These are phyloP conservation scores for Zingel zingel DNA, from an alignment of 2,113 vertebrate genomes.

Conservation along the genomic window DNA sequence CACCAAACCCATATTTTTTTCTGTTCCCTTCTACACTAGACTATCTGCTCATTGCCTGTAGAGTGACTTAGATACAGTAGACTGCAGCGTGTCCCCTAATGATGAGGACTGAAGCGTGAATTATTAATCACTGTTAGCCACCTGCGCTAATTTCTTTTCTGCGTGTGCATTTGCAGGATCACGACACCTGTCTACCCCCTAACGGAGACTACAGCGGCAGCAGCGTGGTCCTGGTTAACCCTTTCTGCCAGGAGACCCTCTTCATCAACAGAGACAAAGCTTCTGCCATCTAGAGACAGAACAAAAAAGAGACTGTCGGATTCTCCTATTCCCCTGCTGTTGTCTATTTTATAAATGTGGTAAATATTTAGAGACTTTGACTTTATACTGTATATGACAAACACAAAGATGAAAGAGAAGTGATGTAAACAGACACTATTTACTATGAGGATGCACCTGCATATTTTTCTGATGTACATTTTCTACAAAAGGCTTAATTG, in stretches of 20 bases:
- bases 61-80: constrained; percentile 48
- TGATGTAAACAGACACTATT: constrained; percentile 77
- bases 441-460: constrained; percentile 80
- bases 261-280: constrained; percentile 95
- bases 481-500: constrained; percentile 86
- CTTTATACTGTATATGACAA: constrained; percentile 87
- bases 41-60: constrained; percentile 16
- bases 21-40: background rate
- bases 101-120: constrained; percentile 16
- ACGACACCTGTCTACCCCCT: constrained; percentile 93
- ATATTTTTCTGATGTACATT: constrained; percentile 90
- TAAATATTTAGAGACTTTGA: constrained; percentile 94
- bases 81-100: constrained; percentile 25
- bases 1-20: constrained; percentile 35
- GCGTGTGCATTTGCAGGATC: constrained; percentile 85
- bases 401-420: constrained; percentile 73
- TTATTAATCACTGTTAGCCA: constrained; percentile 26
- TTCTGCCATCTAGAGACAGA: constrained; percentile 88
- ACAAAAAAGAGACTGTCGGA: constrained; percentile 60
- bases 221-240: constrained; percentile 97
- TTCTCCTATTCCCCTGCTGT: constrained; percentile 86
- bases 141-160: background rate
- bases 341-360: constrained; percentile 93
- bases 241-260: constrained; percentile 97
- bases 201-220: constrained; percentile 95